Evolutionary conservation across 1,140 invertebrate species (phyloP).

Genomic region (Zaprionus inermis): DNA sequence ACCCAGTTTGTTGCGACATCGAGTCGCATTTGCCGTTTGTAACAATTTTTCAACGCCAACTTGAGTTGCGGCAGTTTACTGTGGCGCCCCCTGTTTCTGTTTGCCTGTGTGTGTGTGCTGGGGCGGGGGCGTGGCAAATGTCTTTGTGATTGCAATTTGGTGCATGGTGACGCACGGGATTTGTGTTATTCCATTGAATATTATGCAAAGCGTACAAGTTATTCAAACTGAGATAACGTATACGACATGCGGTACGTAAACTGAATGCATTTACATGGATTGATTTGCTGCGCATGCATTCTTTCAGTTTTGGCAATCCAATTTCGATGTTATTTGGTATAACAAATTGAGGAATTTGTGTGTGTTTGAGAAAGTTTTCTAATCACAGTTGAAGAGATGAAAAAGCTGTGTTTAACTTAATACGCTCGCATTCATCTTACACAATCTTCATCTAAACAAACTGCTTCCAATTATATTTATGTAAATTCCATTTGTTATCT

Average conservation of each 20-base stretch:
- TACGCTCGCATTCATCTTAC: background rate
- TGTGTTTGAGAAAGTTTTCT: too few relatives aligned
- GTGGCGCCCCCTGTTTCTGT: constrained; percentile 22
- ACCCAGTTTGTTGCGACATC: constrained; percentile 38
- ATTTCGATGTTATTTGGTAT: background rate
- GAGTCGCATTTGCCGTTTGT: constrained; percentile 19
- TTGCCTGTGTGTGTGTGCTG: constrained; percentile 1
- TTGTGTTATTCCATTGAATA: constrained; percentile 8
- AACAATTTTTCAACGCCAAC: constrained; percentile 27
- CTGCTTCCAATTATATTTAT: constrained; percentile 29
- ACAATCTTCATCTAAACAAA: constrained; percentile 12
- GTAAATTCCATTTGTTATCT: constrained; percentile 30
- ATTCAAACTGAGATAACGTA: background rate
- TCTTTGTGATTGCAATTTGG: constrained; percentile 26
- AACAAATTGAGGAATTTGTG: background rate
- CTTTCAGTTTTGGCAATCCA: background rate
- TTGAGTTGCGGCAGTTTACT: constrained; percentile 7
- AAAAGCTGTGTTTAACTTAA: background rate
- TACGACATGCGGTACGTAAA: background rate
- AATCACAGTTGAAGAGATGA: background rate
- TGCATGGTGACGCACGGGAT: constrained; percentile 34
- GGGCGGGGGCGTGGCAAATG: constrained; percentile 21
- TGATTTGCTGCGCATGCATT: background rate
- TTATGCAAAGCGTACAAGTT: constrained; percentile 1
- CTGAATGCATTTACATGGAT: background rate